Base-by-base conservation (phyloP, 1,140 invertebrate genomes). In the Drosophila kurseongensis region DNA sequence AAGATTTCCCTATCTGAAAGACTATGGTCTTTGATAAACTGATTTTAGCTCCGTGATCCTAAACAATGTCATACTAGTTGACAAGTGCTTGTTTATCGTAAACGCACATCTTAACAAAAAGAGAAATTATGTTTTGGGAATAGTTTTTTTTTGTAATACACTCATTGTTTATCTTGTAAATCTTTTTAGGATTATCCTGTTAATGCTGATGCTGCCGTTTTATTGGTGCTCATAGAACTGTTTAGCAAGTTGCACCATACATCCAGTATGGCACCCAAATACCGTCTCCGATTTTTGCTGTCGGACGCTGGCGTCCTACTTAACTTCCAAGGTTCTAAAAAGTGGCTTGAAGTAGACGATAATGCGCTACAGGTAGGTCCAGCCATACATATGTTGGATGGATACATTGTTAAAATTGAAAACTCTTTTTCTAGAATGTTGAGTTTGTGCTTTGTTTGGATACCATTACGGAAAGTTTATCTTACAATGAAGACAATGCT, bases 251-350 rank as follows among this genome's bases (percentile, higher is more conserved):
- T 99, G n/a, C 99, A 99, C 92, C 95, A 96, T 5, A 96, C 95
- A 50, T 93, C 95, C 8, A 95, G 95, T 81, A 97, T 96, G 45
- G 95, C 97, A 78, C 97, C 98, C 7, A 96, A 95, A 67, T 96
- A 96, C 80, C 98, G 99, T 90, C 92, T 99, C 10, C 92, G 99
- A 10, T 99, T 99, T 92, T 93, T 99, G 32, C 93, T 99, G 18
- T 96, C 98, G 50, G 98, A 98, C 41, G 97, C 95, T 66, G 98
- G 98, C 13, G 98, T 99, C 93, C 88, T 94, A 0, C 95, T 98
- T 16, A 99, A 99, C 93, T 99, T 98, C 90, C 96, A 98, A 90
- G 97, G 98, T 23, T 97, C 97, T 41, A 98, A 99, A 93, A 98
- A 98, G 86, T 99, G 98, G 97, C 94, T 99, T 9, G 81, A 85